Evolutionary conservation across 2,113 vertebrate genomes (phyloP).

Genomic region (Odocoileus virginianus): DNA sequence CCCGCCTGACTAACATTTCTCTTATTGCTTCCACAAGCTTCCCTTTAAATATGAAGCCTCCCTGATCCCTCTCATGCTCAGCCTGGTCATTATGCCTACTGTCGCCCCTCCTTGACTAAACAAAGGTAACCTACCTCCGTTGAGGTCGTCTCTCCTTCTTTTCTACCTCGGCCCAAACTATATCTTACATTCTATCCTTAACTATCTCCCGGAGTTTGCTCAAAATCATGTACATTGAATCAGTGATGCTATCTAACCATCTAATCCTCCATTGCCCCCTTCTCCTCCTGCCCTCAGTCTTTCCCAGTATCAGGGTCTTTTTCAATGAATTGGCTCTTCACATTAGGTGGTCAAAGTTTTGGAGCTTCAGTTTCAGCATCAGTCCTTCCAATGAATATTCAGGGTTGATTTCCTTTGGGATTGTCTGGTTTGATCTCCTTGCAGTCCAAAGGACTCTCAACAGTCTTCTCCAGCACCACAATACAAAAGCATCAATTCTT

Average conservation of each 20-base stretch:
- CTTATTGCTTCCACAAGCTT: neutral
- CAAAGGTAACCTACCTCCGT: neutral
- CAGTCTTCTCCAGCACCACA: neutral
- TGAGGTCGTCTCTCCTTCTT: neutral
- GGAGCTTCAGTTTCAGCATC: neutral
- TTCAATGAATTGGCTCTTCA: neutral
- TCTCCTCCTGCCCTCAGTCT: neutral
- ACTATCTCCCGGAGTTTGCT: neutral
- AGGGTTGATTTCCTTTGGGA: neutral
- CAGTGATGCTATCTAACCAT: neutral
- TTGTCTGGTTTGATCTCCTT: neutral
- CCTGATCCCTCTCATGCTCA: rapidly evolving
- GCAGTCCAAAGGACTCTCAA: neutral
- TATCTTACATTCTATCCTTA: neutral
- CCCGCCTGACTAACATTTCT: neutral
- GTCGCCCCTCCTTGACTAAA: neutral
- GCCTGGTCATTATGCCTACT: neutral
- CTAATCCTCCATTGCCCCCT: neutral
- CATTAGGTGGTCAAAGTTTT: neutral
- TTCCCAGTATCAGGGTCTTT: neutral
- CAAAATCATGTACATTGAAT: neutral
- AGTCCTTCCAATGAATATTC: neutral
- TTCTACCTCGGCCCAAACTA: rapidly evolving
- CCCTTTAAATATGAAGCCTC: neutral
- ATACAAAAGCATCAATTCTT: neutral